Evolutionary conservation across 2,113 vertebrate genomes (phyloP), one percentile per base, ranked within the genome.

Genomic region (Ceyx cyanopectus): DNA sequence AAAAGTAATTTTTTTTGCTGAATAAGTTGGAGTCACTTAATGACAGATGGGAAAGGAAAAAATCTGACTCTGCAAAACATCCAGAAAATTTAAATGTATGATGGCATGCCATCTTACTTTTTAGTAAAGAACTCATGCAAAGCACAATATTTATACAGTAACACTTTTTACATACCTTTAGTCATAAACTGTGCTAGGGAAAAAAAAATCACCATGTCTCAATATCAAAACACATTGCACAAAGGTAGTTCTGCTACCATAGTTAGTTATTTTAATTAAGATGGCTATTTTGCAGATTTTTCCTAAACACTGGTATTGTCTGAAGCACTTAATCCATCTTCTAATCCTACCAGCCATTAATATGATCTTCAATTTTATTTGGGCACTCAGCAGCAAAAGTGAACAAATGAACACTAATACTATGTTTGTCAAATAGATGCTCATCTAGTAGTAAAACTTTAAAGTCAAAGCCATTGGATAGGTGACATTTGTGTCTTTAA

Each of bases 1-100:
- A 83, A 50, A 79, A 82, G 20, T 62, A 93, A 58, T 77, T 85
- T 94, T 94, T 87, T 48, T 50, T 50, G 10, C 50, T 85, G 50
- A 85, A n/a, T 82, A 24, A 83, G 53, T 19, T 58, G 62, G 30
- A 95, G 23, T 68, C 54, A 83, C 30, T 50, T 34, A 61, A 60
- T 32, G 32, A 30, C 37, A 94, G 85, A 73, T n/a, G 37, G 26
- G 27, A 94, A 12, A 77, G 63, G 32, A 85, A 61, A 27, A 90
- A 88, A 85, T 73, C 46, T 85, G 41, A 76, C 23, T 76, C 45
- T 66, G 45, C 2, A 2, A 85, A 90, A 65, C 29, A 63, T 45
- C 29, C 41, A 66, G 56, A 75, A 93, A 85, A 76, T 26, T 48
- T 45, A 91, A 79, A 89, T 67, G 8, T 46, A 18, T n/a, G 24